Base-by-base conservation (phyloP, 2,888 invertebrate genomes). In the Amblyjoppa fuscipennis region DNA sequence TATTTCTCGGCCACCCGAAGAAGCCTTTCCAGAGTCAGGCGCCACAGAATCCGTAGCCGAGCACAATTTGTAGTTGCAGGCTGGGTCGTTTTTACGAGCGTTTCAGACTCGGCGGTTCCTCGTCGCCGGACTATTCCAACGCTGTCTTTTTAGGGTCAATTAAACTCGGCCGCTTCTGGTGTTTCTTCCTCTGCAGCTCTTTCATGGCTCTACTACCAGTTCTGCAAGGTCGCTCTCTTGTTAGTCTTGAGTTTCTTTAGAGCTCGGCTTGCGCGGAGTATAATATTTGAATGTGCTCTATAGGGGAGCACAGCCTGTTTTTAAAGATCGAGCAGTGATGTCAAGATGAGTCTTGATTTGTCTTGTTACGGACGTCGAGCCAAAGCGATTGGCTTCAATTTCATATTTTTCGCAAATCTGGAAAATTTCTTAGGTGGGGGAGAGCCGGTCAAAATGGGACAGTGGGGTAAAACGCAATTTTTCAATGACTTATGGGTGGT, bases 71-170 rank as follows among this genome's bases (percentile, higher is more conserved):
- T 64, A 28, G 61, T 31, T 64, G 34, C 11, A 34, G 61, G 74
- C 64, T 81, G 64, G 78, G 56, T 56, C 69, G 73, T 84, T 85
- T 85, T 81, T 85, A 85, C 81, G 84, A 85, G 74, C 84, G 84
- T 77, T 74, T 51, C 53, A 61, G 74, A 28, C 45, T 68, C 76
- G 49, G 61, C 45, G 81, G 68, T 84, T 81, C 81, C 73, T 74
- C 81, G 51, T 84, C 73, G 61, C 84, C 31, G 45, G 28, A 25
- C 38, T 70, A 77, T 73, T 34, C 28, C 76, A 53, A 76, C 76
- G 81, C 66, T 73, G 76, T 84, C 38, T 75, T 73, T 81, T 81
- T 81, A 84, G 73, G 61, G 81, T 73, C 81, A 77, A 84, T 81
- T 81, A 78, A 84, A 84, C 76, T 77, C 81, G 38, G 41, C 71